Conservation (phyloP, 2,888 invertebrate genomes). For the Taphrorychus bicolor region DNA sequence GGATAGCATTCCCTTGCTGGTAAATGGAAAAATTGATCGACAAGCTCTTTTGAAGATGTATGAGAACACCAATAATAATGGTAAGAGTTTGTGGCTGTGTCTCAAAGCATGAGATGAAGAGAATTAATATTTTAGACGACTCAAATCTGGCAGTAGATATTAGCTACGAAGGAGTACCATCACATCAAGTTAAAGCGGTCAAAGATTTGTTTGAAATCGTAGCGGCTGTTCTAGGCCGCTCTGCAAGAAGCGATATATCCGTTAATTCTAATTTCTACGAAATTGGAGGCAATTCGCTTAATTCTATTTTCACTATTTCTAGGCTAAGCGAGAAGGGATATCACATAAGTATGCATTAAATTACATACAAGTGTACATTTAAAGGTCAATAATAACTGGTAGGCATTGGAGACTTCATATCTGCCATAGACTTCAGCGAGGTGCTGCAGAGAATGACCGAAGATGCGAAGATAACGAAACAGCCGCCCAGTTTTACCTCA, state of each 20-base stretch:
- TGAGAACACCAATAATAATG: conserved; percentile 73
- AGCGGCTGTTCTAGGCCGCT: conserved; percentile 72
- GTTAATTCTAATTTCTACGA: conserved; percentile 79
- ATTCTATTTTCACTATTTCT: conserved; percentile 84
- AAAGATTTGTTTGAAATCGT: conserved; percentile 77
- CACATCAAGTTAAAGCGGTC: conserved; percentile 68
- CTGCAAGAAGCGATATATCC: conserved; percentile 68
- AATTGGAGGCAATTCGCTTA: conserved; percentile 86
- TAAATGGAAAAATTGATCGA: conserved; percentile 88
- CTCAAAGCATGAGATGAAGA: not conserved
- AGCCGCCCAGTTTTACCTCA: conserved; percentile 58
- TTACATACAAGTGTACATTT: not conserved
- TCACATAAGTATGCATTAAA: conserved; percentile 67
- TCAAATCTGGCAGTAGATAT: conserved; percentile 67
- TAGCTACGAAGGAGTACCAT: conserved; percentile 70
- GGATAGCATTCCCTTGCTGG: conserved; percentile 78
- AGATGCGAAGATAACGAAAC: conserved; percentile 49
- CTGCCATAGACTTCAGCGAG: conserved; percentile 73
- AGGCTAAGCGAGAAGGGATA: conserved; percentile 78
- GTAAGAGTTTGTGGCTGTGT: too few species aligned
- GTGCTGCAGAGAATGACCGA: conserved; percentile 68
- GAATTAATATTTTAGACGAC: conserved; percentile 59
- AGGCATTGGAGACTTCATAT: conserved; percentile 82
- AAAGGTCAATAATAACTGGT: conserved; percentile 40
- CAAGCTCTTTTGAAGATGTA: conserved; percentile 78